Evolutionary conservation across 2,113 vertebrate genomes (phyloP).

Genomic region (Tragelaphus imberbis): DNA sequence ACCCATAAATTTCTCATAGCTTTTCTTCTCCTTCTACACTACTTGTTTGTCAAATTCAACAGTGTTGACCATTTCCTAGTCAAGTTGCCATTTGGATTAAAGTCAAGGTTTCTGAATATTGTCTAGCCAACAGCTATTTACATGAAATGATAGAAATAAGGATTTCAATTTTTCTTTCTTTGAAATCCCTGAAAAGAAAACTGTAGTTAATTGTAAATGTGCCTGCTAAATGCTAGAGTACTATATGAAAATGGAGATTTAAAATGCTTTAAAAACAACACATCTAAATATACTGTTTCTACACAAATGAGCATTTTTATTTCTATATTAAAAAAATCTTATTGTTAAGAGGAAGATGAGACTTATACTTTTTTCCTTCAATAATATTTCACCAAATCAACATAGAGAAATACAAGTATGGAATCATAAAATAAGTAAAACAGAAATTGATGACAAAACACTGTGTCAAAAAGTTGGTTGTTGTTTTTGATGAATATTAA

Average conservation of each 20-base stretch:
- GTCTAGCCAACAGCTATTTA: neutral
- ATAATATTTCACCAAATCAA: neutral
- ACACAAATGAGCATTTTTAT: neutral
- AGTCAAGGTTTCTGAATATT: slow-evolving; percentile 7
- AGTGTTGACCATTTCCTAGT: neutral
- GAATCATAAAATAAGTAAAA: neutral
- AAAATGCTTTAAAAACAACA: slow-evolving; percentile 27
- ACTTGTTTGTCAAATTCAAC: neutral
- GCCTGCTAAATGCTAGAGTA: neutral
- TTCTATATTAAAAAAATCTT: neutral
- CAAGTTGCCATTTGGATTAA: slow-evolving; percentile 10
- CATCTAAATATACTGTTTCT: neutral
- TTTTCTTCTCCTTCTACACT: neutral
- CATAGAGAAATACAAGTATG: neutral
- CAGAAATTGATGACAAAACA: neutral
- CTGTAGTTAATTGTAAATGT: neutral
- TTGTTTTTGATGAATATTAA: neutral
- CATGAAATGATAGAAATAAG: slow-evolving; percentile 55
- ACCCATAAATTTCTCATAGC: neutral
- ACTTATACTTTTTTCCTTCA: neutral
- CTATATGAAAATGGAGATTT: neutral
- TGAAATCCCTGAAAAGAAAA: slow-evolving; percentile 14
- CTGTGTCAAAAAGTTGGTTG: neutral
- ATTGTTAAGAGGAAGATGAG: neutral
- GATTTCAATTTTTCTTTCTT: slow-evolving; percentile 38